phyloP scores from a whole-genome alignment of 2,888 invertebrate genomes.

The Hemistola chrysoprasaria region DNA sequence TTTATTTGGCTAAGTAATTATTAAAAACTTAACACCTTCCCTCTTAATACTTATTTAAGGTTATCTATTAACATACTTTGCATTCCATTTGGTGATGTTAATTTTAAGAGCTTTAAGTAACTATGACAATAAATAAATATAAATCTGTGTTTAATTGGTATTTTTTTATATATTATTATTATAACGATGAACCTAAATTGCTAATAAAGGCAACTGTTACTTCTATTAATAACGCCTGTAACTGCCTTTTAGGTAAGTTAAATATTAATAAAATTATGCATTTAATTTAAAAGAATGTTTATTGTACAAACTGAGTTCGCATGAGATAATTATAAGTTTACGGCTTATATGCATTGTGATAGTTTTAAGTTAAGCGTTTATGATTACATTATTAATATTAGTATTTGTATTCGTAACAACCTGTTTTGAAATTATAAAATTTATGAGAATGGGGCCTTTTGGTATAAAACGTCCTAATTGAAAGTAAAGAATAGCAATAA shows the following conservation, averaged over 20 bases:
- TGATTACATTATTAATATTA: neutral
- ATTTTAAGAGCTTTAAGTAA: slow-evolving; percentile 42
- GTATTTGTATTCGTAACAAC: neutral
- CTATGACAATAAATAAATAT: slow-evolving; percentile 47
- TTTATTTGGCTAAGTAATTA: neutral
- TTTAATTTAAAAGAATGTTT: slow-evolving; percentile 64
- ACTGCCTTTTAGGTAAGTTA: slow-evolving; percentile 53
- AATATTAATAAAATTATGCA: slow-evolving; percentile 55
- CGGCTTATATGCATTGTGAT: slow-evolving; percentile 70
- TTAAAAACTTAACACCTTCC: too few relatives aligned
- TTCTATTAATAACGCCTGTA: too few relatives aligned
- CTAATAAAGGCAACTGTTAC: too few relatives aligned
- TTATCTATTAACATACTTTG: slow-evolving; percentile 17
- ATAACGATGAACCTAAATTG: too few relatives aligned
- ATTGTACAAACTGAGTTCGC: slow-evolving; percentile 77
- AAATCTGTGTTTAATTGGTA: too few relatives aligned
- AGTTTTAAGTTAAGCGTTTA: slow-evolving; percentile 40
- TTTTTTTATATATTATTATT: too few relatives aligned
- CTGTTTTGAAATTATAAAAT: too few relatives aligned
- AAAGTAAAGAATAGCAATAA: too few relatives aligned
- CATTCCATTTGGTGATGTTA: slow-evolving; percentile 43
- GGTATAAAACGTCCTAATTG: too few relatives aligned
- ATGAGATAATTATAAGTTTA: slow-evolving; percentile 48
- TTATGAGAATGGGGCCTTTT: too few relatives aligned
- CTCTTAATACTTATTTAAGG: neutral